Conservation (phyloP, 2,797 vertebrate genomes). For the Danionella dracula region DNA sequence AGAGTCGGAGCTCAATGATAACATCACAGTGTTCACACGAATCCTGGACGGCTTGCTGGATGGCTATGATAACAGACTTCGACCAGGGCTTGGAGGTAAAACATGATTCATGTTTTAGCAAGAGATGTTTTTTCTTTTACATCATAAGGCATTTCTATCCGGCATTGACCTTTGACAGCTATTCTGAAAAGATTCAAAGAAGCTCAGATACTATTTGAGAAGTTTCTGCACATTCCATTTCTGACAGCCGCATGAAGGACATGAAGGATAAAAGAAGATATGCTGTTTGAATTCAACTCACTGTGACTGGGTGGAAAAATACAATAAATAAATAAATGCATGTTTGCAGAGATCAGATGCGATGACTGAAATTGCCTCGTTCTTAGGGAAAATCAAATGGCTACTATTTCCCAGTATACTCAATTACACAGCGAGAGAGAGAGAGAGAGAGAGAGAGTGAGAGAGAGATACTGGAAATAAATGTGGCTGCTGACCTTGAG, state of each 20-base stretch:
- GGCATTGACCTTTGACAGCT: constrained; percentile 12
- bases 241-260: constrained; percentile 25
- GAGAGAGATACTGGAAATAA: constrained; percentile 14
- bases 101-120: background rate
- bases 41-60: constrained; percentile 89
- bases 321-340: constrained; percentile 2
- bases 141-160: background rate
- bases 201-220: background rate
- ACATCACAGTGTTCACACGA: constrained; percentile 93
- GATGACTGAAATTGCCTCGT: constrained; percentile 36
- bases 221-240: constrained; percentile 18
- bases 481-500: constrained; percentile 55
- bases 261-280: background rate
- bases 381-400: constrained; percentile 48
- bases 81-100: constrained; percentile 87
- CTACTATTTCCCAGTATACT: constrained; percentile 14
- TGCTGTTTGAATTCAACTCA: constrained; percentile 13
- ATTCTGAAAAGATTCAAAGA: constrained; percentile 15
- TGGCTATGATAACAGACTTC: constrained; percentile 89
- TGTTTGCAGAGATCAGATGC: constrained; percentile 35
- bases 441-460: constrained; percentile 6
- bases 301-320: background rate
- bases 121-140: background rate
- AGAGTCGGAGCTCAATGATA: constrained; percentile 82
- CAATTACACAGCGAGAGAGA: no score